Conservation (phyloP, 2,888 invertebrate species). For the Ectobius pallidus region DNA sequence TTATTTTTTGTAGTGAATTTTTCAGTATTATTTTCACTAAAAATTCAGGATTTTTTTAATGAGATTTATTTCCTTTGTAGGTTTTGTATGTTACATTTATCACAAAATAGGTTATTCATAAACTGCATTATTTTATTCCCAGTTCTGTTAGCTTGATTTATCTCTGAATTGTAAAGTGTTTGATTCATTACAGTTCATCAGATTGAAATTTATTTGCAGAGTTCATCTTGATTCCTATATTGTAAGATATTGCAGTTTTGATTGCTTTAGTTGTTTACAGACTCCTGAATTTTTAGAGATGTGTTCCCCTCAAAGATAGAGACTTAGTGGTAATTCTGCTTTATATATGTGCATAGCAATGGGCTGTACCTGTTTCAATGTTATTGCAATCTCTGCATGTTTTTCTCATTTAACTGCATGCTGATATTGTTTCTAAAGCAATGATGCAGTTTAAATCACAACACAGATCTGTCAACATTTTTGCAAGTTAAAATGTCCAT, state of each 20-base stretch:
- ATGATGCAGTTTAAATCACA: conserved; percentile 12
- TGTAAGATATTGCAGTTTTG: too few species aligned
- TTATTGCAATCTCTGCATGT: conserved; percentile 22
- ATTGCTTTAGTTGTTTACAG: neutral
- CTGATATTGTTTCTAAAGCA: conserved; percentile 19
- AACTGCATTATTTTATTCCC: too few species aligned
- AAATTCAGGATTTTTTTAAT: conserved; percentile 3
- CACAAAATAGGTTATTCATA: too few species aligned
- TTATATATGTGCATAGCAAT: conserved; percentile 25
- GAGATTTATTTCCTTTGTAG: too few species aligned
- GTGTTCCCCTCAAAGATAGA: neutral
- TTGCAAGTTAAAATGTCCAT: neutral
- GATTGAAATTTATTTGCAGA: too few species aligned
- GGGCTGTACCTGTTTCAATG: conserved; percentile 20
- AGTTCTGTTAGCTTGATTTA: too few species aligned
- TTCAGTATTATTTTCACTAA: neutral
- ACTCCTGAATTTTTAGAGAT: conserved; percentile 31
- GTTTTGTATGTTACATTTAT: too few species aligned
- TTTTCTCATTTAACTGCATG: conserved; percentile 17
- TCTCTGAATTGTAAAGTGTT: too few species aligned
- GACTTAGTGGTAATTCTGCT: conserved; percentile 21
- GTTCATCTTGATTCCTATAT: too few species aligned
- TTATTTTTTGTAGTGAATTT: neutral
- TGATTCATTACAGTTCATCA: too few species aligned
- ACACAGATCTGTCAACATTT: neutral